These are phyloP conservation scores for Agrochola lota DNA, from an alignment of 2,888 invertebrate species.

Conservation along the genomic window DNA sequence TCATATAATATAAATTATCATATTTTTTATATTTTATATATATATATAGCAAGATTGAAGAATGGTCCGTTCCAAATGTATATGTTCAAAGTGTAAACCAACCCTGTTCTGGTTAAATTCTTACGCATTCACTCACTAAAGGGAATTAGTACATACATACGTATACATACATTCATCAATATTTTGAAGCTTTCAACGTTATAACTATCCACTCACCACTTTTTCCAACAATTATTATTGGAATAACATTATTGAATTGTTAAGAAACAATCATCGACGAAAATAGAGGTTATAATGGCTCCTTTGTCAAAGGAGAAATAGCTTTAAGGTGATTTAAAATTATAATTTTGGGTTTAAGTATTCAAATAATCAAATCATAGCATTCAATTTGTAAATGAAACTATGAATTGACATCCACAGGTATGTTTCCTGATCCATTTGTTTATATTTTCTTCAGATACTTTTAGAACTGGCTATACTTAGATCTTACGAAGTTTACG, in stretches of 20 bases:
- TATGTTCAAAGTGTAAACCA: neutral
- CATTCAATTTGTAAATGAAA: neutral
- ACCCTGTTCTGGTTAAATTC: neutral
- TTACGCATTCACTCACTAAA: too few relatives aligned
- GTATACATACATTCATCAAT: too few relatives aligned
- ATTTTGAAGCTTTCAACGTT: neutral
- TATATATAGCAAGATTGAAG: neutral
- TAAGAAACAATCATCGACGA: neutral
- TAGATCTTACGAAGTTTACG: neutral
- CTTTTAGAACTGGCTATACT: neutral
- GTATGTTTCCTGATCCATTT: neutral
- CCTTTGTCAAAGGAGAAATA: neutral
- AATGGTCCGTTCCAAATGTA: neutral
- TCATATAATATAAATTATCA: too few relatives aligned
- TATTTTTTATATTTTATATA: too few relatives aligned
- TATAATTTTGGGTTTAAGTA: neutral
- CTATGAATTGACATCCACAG: neutral
- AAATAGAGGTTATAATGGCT: neutral
- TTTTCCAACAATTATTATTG: neutral
- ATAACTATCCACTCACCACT: too few relatives aligned
- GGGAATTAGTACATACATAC: too few relatives aligned
- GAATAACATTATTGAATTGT: neutral
- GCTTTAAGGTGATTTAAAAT: neutral
- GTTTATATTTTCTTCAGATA: neutral
- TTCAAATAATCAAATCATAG: neutral